Conservation (phyloP, 2,113 vertebrate genomes). For the Chaenocephalus aceratus region DNA sequence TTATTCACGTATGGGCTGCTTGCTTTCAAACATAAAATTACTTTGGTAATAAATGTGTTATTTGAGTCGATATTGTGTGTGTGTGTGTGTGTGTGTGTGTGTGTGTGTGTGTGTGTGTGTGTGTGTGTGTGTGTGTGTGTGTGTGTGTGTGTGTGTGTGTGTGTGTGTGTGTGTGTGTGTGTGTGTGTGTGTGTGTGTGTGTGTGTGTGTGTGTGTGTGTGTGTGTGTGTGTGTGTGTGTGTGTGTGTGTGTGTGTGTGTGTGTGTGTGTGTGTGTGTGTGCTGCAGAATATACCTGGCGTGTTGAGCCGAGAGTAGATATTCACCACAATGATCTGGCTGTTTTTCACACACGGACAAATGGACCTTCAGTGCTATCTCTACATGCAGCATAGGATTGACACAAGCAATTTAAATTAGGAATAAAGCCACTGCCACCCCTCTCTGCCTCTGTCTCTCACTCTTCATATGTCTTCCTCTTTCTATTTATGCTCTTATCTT, state of each 20-base stretch:
- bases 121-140: no score
- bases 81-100: background rate
- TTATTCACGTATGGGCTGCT: slow-evolving; percentile 64
- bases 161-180: no score
- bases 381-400: slow-evolving; percentile 53
- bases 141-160: no score
- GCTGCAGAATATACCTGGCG: slow-evolving; percentile 31
- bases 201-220: no score
- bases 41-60: slow-evolving; percentile 46
- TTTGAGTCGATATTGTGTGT: slow-evolving; percentile 25
- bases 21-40: slow-evolving; percentile 61
- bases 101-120: no score
- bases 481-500: slow-evolving; percentile 81
- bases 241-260: background rate
- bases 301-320: slow-evolving; percentile 24
- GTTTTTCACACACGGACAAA: slow-evolving; percentile 49
- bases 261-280: slow-evolving; percentile 13
- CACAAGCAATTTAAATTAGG: slow-evolving; percentile 66
- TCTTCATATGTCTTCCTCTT: slow-evolving; percentile 63
- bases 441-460: slow-evolving; percentile 74
- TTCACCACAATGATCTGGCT: slow-evolving; percentile 41
- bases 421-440: slow-evolving; percentile 21
- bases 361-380: slow-evolving; percentile 58
- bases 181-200: no score
- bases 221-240: no score